Evolutionary conservation across 2,797 vertebrate species (phyloP).

Genomic region (Sarcophilus harrisii): DNA sequence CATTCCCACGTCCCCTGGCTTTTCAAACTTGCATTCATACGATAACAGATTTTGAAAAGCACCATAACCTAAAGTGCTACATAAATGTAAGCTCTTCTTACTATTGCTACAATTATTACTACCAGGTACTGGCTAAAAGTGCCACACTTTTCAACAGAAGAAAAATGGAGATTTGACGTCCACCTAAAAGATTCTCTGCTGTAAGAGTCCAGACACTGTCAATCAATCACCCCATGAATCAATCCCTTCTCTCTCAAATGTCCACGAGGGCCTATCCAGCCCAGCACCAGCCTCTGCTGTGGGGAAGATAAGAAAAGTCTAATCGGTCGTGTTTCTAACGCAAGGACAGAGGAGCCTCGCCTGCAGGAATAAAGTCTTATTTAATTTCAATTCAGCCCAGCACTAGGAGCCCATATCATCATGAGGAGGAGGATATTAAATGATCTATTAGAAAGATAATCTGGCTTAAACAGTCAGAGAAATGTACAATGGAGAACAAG

Average conservation of each 20-base stretch:
- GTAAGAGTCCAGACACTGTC: not conserved
- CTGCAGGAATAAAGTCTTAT: conserved; percentile 1
- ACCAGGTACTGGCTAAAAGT: not conserved
- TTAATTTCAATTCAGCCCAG: not conserved
- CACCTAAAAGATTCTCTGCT: not conserved
- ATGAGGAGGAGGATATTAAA: not conserved
- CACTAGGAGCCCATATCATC: not conserved
- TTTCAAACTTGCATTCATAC: not conserved
- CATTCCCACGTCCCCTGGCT: not conserved
- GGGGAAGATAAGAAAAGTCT: not conserved
- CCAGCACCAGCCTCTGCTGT: not conserved
- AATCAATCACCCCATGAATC: not conserved
- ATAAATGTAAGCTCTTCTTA: not conserved
- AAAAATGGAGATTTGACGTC: not conserved
- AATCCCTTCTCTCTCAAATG: not conserved
- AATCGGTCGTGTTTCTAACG: not conserved
- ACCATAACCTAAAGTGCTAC: not conserved
- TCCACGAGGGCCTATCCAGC: not conserved
- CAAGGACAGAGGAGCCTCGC: not conserved
- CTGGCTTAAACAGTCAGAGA: not conserved
- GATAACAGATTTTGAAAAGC: not conserved
- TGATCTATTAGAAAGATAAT: not conserved
- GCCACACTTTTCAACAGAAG: not conserved
- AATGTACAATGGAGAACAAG: not conserved
- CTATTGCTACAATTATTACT: not conserved